Conservation (phyloP, 2,113 vertebrate genomes). For the Plecturocebus donacophilus region DNA sequence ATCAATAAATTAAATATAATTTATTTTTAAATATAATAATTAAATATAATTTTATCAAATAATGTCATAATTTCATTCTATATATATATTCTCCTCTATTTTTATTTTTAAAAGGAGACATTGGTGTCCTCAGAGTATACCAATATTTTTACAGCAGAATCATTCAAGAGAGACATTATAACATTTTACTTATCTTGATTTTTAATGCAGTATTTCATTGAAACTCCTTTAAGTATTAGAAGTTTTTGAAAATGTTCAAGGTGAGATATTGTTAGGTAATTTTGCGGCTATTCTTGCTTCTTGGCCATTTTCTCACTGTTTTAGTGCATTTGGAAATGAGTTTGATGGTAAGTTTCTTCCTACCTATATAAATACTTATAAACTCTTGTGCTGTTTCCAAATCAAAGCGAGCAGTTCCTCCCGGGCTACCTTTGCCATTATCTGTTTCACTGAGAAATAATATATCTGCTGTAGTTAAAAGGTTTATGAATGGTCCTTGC, state of each 20-base stretch:
- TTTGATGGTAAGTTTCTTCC: conserved; percentile 8
- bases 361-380: background rate
- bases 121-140: background rate
- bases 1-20: too few species aligned
- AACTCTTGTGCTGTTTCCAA: background rate
- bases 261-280: background rate
- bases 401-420: background rate
- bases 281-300: background rate
- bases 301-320: background rate
- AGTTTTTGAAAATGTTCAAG: background rate
- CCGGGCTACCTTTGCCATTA: background rate
- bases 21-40: too few species aligned
- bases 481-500: background rate
- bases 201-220: background rate
- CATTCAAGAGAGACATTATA: background rate
- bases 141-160: background rate
- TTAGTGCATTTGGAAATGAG: background rate
- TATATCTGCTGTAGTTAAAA: background rate
- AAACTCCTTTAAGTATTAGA: background rate
- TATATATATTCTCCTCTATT: background rate
- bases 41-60: background rate
- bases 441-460: background rate
- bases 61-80: background rate
- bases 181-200: background rate
- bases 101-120: background rate